These are phyloP conservation scores for Gryllus bimaculatus DNA, from an alignment of 1,140 invertebrate species.

Conservation along the genomic window DNA sequence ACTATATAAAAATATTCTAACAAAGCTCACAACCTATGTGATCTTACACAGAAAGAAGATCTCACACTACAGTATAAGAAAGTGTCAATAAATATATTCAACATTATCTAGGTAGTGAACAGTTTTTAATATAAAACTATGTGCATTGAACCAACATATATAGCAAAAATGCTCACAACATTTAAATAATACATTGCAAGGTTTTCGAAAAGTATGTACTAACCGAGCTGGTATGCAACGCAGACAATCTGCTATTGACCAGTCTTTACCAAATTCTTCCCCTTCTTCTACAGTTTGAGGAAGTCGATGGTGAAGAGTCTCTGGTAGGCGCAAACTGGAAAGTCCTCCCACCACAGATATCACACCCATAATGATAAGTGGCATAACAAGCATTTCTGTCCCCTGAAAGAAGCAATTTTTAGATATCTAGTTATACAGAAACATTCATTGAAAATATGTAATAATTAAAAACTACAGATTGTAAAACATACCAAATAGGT, in stretches of 20 bases:
- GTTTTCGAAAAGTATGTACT: constrained; percentile 10
- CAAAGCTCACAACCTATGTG: no score
- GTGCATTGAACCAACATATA: background rate
- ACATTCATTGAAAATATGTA: constrained; percentile 9
- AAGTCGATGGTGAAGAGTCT: constrained; percentile 66
- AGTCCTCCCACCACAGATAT: constrained; percentile 69
- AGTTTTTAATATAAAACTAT: background rate
- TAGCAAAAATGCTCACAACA: background rate
- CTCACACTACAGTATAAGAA: no score
- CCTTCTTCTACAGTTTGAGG: constrained; percentile 80
- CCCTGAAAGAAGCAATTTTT: constrained; percentile 44
- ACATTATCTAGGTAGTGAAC: background rate
- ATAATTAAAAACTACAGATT: constrained; percentile 12
- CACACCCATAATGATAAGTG: constrained; percentile 67
- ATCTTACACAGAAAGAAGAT: no score
- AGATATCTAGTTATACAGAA: background rate
- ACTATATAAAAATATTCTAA: no score
- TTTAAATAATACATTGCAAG: no score
- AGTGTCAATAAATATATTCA: no score
- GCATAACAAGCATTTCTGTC: constrained; percentile 68
- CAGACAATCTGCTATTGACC: constrained; percentile 60
- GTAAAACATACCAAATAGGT: constrained; percentile 52
- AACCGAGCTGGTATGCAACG: constrained; percentile 55
- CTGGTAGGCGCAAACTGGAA: constrained; percentile 65
- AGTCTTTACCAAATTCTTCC: constrained; percentile 78